These are phyloP conservation scores for Acanthopleura granulata DNA, from an alignment of 2,888 invertebrate species.

Conservation along the genomic window DNA sequence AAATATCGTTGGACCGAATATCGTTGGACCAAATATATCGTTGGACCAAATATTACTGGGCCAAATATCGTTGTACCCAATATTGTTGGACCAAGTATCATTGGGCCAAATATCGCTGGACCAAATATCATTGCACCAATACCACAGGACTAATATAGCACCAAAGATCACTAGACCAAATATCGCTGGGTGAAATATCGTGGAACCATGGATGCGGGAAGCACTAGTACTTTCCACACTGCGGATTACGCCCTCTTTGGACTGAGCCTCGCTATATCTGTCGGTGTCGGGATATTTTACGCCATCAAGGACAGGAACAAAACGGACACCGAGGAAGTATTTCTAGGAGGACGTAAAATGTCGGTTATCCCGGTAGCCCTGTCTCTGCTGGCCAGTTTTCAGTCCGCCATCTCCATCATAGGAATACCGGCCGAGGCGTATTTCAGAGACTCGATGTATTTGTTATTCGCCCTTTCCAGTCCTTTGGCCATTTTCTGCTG, in stretches of 20 bases:
- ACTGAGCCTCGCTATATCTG: constrained; percentile 45
- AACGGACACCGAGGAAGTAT: constrained; percentile 47
- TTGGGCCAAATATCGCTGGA: too few relatives aligned
- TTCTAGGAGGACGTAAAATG: constrained; percentile 57
- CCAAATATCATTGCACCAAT: too few relatives aligned
- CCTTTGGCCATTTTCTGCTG: constrained; percentile 48
- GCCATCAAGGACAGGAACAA: constrained; percentile 50
- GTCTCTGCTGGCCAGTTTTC: constrained; percentile 63
- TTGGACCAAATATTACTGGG: too few relatives aligned
- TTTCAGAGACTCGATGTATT: constrained; percentile 53
- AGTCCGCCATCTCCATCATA: constrained; percentile 61
- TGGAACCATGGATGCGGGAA: constrained; percentile 19
- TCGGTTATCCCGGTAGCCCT: constrained; percentile 53
- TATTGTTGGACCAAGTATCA: too few relatives aligned
- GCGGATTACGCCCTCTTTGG: constrained; percentile 54
- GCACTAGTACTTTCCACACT: constrained; percentile 33
- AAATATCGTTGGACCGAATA: too few relatives aligned
- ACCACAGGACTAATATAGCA: too few relatives aligned
- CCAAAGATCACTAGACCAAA: too few relatives aligned
- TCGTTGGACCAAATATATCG: too few relatives aligned
- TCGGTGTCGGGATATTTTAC: constrained; percentile 53
- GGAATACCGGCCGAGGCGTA: constrained; percentile 61
- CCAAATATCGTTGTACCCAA: too few relatives aligned
- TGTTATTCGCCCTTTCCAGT: constrained; percentile 49
- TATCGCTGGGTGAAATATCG: too few relatives aligned